Percentiles rank a stretch among this genome's conserved stretches.
Conservation (phyloP, 2,797 vertebrate species). For the Melanotaenia maccullochi region DNA sequence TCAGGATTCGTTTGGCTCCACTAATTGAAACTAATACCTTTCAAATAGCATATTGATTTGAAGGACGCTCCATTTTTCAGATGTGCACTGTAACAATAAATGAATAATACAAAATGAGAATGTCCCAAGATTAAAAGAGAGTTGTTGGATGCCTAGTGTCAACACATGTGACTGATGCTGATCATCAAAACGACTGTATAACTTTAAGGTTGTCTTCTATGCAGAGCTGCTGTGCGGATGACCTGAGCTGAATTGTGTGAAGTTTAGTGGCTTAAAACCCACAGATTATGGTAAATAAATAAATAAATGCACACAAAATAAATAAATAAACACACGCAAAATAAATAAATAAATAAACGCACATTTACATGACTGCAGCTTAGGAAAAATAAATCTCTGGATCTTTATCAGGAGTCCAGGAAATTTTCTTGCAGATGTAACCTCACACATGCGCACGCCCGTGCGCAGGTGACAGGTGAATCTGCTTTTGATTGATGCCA, state of each 20-base stretch:
- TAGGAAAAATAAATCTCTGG: conserved; percentile 16
- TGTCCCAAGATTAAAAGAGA: conserved; percentile 39
- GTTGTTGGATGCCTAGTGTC: conserved; percentile 28
- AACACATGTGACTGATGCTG: conserved; percentile 47
- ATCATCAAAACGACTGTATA: conserved; percentile 22
- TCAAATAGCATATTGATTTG: conserved; percentile 72
- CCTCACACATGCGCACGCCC: conserved; percentile 1
- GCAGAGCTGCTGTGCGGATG: conserved; percentile 40
- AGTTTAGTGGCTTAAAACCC: conserved; percentile 38
- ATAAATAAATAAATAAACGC: neutral
- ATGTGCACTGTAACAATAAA: conserved; percentile 44
- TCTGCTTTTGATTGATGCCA: conserved; percentile 56
- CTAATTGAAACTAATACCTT: conserved; percentile 75
- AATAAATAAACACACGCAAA: too few species aligned
- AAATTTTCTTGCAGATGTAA: conserved; percentile 26
- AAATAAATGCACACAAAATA: neutral
- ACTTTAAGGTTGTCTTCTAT: conserved; percentile 57
- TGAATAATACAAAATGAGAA: conserved; percentile 27
- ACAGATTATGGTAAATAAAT: conserved; percentile 32
- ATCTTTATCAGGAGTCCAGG: conserved; percentile 42
- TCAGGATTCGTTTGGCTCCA: conserved; percentile 56
- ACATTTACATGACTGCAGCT: conserved; percentile 23
- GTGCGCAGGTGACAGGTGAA: conserved; percentile 52
- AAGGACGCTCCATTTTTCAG: conserved; percentile 52
- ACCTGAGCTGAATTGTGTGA: conserved; percentile 35